These are phyloP conservation scores for Ibidorhyncha struthersii DNA, from an alignment of 2,113 vertebrate species.

Conservation along the genomic window DNA sequence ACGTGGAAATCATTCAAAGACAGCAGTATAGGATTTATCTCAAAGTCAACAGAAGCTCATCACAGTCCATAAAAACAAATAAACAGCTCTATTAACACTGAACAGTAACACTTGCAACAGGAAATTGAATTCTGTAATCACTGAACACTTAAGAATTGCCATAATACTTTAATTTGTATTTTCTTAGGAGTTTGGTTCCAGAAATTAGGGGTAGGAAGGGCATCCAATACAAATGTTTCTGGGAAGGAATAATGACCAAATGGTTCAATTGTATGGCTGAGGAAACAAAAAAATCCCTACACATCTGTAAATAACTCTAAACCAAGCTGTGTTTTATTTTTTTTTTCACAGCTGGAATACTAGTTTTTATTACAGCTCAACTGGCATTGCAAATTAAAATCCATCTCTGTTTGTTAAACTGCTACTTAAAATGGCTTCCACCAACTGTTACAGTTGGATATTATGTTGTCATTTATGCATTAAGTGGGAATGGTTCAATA, in stretches of 20 bases:
- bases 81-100: slow-evolving; percentile 11
- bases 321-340: slow-evolving; percentile 73
- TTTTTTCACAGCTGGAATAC: slow-evolving; percentile 79
- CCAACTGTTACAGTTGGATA: slow-evolving; percentile 79
- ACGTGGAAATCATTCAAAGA: background rate
- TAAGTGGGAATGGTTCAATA: slow-evolving; percentile 73
- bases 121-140: slow-evolving; percentile 63
- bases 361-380: slow-evolving; percentile 82
- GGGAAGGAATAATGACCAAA: slow-evolving; percentile 65
- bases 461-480: slow-evolving; percentile 77
- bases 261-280: slow-evolving; percentile 28
- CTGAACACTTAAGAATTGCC: slow-evolving; percentile 39
- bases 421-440: slow-evolving; percentile 77
- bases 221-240: slow-evolving; percentile 62
- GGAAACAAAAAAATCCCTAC: background rate
- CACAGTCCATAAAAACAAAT: background rate
- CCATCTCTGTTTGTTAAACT: slow-evolving; percentile 78
- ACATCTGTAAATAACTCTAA: slow-evolving; percentile 79
- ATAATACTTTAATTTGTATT: slow-evolving; percentile 21
- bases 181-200: slow-evolving; percentile 37
- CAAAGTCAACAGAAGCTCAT: slow-evolving; percentile 50
- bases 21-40: slow-evolving; percentile 33
- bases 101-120: slow-evolving; percentile 7
- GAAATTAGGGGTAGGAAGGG: background rate
- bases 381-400: slow-evolving; percentile 81